phyloP scores from a whole-genome alignment of 2,797 vertebrate genomes.

The Brachyalestes nurse region DNA sequence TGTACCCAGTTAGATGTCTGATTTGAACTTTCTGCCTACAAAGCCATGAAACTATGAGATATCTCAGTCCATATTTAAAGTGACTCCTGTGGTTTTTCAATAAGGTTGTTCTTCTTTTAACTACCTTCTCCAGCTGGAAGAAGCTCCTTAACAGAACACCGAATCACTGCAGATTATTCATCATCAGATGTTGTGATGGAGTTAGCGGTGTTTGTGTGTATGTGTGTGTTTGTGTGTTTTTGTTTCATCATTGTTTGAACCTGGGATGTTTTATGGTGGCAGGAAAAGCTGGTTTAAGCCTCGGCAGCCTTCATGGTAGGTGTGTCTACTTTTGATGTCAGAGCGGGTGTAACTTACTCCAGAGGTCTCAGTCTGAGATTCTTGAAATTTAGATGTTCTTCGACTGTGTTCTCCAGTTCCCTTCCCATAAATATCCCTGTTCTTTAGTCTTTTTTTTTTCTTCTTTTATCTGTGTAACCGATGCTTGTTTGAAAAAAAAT shows the following conservation, averaged over 20 bases:
- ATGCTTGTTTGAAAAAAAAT: slow-evolving; percentile 56
- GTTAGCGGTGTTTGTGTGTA: slow-evolving; percentile 12
- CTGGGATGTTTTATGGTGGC: slow-evolving; percentile 13
- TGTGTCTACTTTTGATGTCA: slow-evolving; percentile 24
- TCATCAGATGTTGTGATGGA: slow-evolving; percentile 6
- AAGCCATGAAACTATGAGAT: slow-evolving; percentile 1
- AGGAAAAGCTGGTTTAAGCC: neutral
- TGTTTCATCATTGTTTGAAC: slow-evolving; percentile 23
- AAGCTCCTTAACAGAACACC: slow-evolving; percentile 2
- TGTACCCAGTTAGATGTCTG: neutral
- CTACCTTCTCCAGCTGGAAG: neutral
- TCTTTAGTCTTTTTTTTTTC: slow-evolving; percentile 11
- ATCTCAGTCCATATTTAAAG: neutral
- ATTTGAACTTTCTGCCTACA: neutral
- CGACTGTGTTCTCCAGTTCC: slow-evolving; percentile 26
- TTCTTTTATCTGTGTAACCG: slow-evolving; percentile 39
- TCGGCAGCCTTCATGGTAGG: slow-evolving; percentile 1
- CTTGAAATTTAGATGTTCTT: slow-evolving; percentile 23
- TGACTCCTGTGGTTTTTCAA: neutral
- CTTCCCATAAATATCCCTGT: neutral
- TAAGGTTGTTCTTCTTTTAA: neutral
- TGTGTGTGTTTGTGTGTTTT: slow-evolving; percentile 17
- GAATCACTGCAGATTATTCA: neutral
- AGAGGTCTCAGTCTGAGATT: slow-evolving; percentile 27
- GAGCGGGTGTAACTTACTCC: slow-evolving; percentile 7